Conservation (phyloP, 1,140 invertebrate species). For the Ctenoplectra terminalis region DNA sequence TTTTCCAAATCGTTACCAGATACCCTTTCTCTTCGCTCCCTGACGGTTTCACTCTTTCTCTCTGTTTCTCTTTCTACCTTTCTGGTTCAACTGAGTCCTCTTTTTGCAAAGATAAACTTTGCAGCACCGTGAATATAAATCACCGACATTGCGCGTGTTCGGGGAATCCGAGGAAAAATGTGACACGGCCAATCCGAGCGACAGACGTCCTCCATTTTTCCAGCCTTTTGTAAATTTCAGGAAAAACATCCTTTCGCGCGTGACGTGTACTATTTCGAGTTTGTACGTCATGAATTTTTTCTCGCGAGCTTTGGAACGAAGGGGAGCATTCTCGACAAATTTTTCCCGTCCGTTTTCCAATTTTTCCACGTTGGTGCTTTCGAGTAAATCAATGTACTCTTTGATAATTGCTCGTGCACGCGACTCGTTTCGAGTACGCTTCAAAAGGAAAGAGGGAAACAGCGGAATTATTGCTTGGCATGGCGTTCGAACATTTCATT, state of each 20-base stretch:
- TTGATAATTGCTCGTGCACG: too few species aligned
- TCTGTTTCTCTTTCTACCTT: not conserved
- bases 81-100: not conserved
- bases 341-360: too few species aligned
- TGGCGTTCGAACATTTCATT: slow-evolving; percentile 46
- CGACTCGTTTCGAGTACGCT: not conserved
- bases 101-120: slow-evolving; percentile 38
- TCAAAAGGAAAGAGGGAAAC: not conserved
- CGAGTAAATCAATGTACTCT: too few species aligned
- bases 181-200: not conserved
- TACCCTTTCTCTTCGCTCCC: not conserved
- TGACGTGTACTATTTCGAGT: not conserved
- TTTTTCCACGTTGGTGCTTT: not conserved
- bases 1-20: slow-evolving; percentile 31
- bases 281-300: not conserved
- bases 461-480: slow-evolving; percentile 27
- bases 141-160: not conserved
- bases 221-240: too few species aligned
- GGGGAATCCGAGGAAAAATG: slow-evolving; percentile 4
- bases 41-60: not conserved
- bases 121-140: slow-evolving; percentile 30
- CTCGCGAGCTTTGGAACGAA: not conserved
- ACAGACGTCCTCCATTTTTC: slow-evolving; percentile 11
- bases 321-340: not conserved
- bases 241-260: too few species aligned